These are phyloP conservation scores for Geotrupes spiniger DNA, from an alignment of 2,888 invertebrate genomes.

Conservation along the genomic window DNA sequence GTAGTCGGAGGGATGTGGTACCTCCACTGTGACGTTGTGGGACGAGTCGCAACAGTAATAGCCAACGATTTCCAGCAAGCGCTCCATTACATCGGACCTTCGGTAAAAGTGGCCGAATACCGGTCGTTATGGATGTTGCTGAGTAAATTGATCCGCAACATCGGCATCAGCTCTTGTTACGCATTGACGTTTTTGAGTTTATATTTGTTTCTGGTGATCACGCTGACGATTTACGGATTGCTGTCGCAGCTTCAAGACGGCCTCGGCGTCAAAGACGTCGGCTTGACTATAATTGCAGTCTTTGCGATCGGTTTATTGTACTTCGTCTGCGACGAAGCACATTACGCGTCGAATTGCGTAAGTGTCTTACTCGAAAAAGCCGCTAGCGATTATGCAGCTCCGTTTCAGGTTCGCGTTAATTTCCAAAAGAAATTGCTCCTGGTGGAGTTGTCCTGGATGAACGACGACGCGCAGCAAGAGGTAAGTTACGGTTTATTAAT, in stretches of 20 bases:
- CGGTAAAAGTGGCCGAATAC: slow-evolving; percentile 67
- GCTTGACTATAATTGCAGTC: slow-evolving; percentile 63
- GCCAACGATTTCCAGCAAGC: slow-evolving; percentile 70
- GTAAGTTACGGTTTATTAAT: slow-evolving; percentile 32
- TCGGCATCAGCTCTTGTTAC: slow-evolving; percentile 67
- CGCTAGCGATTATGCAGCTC: background rate
- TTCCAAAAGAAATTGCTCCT: slow-evolving; percentile 72
- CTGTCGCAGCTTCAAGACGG: slow-evolving; percentile 72
- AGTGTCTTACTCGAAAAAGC: too few relatives aligned
- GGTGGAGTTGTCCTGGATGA: slow-evolving; percentile 75
- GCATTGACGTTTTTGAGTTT: slow-evolving; percentile 66
- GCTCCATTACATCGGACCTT: slow-evolving; percentile 65
- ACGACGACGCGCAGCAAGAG: slow-evolving; percentile 71
- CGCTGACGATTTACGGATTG: slow-evolving; percentile 70
- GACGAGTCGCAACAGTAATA: slow-evolving; percentile 61
- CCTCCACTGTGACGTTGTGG: slow-evolving; percentile 63
- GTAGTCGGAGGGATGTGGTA: slow-evolving; percentile 71
- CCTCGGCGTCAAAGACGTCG: slow-evolving; percentile 70
- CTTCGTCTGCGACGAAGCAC: slow-evolving; percentile 72
- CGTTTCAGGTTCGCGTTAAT: slow-evolving; percentile 60
- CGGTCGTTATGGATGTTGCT: slow-evolving; percentile 69
- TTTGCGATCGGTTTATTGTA: slow-evolving; percentile 66
- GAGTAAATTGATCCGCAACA: slow-evolving; percentile 64
- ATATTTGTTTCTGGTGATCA: slow-evolving; percentile 70
- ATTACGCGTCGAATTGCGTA: slow-evolving; percentile 70